phyloP scores from a whole-genome alignment of 1,140 invertebrate species.

The Stenopsyche tienmushanensis region DNA sequence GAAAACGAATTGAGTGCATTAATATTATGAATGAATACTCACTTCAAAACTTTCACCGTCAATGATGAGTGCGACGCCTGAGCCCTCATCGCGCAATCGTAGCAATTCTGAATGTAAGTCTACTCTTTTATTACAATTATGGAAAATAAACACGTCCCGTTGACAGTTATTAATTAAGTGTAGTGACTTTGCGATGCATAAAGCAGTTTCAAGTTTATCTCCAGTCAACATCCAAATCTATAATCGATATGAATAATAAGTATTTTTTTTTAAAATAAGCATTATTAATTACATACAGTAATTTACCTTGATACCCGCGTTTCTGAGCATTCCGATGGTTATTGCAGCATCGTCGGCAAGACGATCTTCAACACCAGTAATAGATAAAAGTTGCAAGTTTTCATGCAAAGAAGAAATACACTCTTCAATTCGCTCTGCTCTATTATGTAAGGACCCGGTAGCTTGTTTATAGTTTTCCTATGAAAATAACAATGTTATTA shows the following conservation, averaged over 20 bases:
- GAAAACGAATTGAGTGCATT: neutral
- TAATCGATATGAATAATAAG: slow-evolving; percentile 32
- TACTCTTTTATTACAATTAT: slow-evolving; percentile 71
- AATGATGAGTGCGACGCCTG: slow-evolving; percentile 74
- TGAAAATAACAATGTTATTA: slow-evolving; percentile 35
- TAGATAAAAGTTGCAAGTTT: slow-evolving; percentile 91
- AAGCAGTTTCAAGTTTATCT: slow-evolving; percentile 98
- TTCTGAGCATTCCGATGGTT: slow-evolving; percentile 88
- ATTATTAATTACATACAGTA: slow-evolving; percentile 6
- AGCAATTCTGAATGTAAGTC: slow-evolving; percentile 88
- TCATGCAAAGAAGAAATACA: slow-evolving; percentile 88
- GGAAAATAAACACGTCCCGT: slow-evolving; percentile 72
- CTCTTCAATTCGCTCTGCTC: slow-evolving; percentile 79
- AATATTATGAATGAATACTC: slow-evolving; percentile 24
- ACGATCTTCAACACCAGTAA: slow-evolving; percentile 95
- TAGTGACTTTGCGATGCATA: slow-evolving; percentile 97
- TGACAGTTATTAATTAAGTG: slow-evolving; percentile 67
- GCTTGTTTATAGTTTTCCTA: slow-evolving; percentile 81
- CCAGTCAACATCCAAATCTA: slow-evolving; percentile 99
- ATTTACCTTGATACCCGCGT: slow-evolving; percentile 90
- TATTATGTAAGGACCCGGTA: slow-evolving; percentile 79
- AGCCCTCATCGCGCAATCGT: slow-evolving; percentile 38
- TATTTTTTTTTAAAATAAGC: neutral
- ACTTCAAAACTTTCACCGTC: slow-evolving; percentile 92
- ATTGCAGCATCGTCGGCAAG: slow-evolving; percentile 87